These are phyloP conservation scores for Norana najaformis DNA, from an alignment of 2,888 invertebrate species.

Conservation along the genomic window DNA sequence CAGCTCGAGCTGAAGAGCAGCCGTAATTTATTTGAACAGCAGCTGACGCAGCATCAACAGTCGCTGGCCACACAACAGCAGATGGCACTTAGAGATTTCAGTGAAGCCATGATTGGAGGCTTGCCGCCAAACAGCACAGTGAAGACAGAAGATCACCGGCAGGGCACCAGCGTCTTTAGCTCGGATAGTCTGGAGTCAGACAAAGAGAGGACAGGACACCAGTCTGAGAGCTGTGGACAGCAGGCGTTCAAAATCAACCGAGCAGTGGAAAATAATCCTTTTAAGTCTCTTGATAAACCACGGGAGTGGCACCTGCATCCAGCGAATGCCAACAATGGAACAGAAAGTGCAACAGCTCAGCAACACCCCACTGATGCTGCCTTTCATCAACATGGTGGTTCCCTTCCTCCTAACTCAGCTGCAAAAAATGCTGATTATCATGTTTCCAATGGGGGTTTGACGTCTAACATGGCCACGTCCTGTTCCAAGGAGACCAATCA, in stretches of 20 bases:
- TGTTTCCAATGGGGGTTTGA: not conserved
- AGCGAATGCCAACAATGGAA: not conserved
- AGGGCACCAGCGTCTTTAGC: not conserved
- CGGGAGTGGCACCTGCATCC: not conserved
- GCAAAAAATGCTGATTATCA: not conserved
- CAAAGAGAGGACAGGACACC: not conserved
- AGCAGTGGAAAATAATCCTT: not conserved
- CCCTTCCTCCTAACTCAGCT: not conserved
- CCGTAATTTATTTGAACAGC: constrained; percentile 28
- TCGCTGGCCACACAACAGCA: not conserved
- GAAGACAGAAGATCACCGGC: not conserved
- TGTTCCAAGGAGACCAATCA: not conserved
- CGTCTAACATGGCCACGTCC: not conserved
- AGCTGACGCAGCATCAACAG: constrained; percentile 23
- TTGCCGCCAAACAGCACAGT: not conserved
- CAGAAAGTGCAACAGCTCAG: not conserved
- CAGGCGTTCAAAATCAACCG: not conserved
- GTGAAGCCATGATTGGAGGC: not conserved
- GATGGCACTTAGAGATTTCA: constrained; percentile 3
- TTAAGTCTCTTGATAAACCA: not conserved
- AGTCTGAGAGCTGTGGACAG: too few relatives aligned
- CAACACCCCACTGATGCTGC: not conserved
- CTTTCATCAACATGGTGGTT: not conserved
- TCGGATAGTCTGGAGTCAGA: not conserved
- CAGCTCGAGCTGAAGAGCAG: not conserved